Percentiles rank a stretch among this genome's conserved stretches.
These are phyloP conservation scores for Mobula hypostoma DNA, from an alignment of 2,113 vertebrate genomes.

Conservation along the genomic window DNA sequence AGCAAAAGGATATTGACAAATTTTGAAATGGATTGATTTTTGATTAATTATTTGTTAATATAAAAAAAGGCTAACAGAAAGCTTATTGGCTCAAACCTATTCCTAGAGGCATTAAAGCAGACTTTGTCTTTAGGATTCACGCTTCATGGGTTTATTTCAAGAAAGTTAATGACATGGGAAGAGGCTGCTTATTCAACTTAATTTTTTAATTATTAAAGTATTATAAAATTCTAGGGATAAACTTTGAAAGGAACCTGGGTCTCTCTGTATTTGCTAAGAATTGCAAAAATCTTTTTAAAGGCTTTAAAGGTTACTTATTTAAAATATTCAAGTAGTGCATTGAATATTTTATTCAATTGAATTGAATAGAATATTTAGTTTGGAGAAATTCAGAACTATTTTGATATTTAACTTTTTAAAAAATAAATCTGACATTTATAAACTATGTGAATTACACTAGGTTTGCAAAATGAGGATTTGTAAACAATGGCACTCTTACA, in stretches of 20 bases:
- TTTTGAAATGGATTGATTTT: background rate
- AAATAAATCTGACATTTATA: background rate
- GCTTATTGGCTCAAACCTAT: background rate
- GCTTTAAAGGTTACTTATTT: background rate
- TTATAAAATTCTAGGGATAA: background rate
- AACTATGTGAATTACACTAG: background rate
- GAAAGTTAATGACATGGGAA: background rate
- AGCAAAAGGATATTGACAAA: too few relatives aligned
- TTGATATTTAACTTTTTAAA: background rate
- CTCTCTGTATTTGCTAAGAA: background rate
- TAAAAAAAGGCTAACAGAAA: background rate
- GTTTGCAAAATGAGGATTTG: background rate
- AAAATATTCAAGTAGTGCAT: background rate
- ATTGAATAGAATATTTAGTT: background rate
- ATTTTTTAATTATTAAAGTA: background rate
- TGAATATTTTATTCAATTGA: background rate
- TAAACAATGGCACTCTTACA: background rate
- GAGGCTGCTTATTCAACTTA: background rate
- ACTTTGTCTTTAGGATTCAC: background rate
- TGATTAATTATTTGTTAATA: background rate
- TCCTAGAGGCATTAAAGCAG: background rate
- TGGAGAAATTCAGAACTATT: background rate
- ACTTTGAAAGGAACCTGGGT: background rate
- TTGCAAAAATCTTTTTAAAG: background rate
- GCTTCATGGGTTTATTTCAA: background rate